Conservation (phyloP, 2,888 invertebrate species). For the Aleiodes alternator region DNA sequence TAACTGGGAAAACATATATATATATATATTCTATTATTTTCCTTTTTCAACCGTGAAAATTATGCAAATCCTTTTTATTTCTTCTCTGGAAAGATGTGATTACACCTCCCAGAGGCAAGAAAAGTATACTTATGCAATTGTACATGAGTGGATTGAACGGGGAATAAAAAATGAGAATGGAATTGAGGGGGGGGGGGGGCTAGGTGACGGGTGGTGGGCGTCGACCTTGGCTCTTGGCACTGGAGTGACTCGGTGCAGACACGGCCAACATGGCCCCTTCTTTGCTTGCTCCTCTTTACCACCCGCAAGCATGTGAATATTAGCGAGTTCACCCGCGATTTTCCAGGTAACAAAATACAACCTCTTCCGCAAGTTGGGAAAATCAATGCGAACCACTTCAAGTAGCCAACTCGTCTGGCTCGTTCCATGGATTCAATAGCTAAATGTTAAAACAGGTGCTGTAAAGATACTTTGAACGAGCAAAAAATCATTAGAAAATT, state of each 20-base stretch:
- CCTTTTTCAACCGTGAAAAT: background rate
- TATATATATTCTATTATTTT: background rate
- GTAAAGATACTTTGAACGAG: background rate
- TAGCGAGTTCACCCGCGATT: constrained; percentile 19
- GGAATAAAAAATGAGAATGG: constrained; percentile 7
- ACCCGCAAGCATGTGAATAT: background rate
- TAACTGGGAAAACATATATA: background rate
- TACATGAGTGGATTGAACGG: constrained; percentile 1
- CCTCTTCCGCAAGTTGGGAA: constrained; percentile 26
- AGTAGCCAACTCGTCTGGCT: constrained; percentile 7
- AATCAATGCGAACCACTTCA: constrained; percentile 12
- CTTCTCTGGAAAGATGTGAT: background rate
- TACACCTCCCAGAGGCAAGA: background rate
- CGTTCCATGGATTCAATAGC: background rate
- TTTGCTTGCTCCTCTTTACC: background rate
- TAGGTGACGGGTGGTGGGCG: constrained; percentile 30
- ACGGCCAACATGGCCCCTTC: background rate
- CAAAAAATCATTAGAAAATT: background rate
- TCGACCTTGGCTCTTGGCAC: constrained; percentile 44
- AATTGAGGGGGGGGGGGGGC: background rate
- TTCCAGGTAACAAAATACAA: constrained; percentile 15
- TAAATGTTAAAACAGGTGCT: too few relatives aligned
- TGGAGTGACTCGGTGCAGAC: constrained; percentile 34
- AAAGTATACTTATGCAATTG: constrained; percentile 15
- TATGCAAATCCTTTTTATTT: background rate